Percentiles rank a stretch among this genome's conserved stretches.
phyloP scores from a whole-genome alignment of 2,113 vertebrate genomes.

The Herpetotheres cachinnans region DNA sequence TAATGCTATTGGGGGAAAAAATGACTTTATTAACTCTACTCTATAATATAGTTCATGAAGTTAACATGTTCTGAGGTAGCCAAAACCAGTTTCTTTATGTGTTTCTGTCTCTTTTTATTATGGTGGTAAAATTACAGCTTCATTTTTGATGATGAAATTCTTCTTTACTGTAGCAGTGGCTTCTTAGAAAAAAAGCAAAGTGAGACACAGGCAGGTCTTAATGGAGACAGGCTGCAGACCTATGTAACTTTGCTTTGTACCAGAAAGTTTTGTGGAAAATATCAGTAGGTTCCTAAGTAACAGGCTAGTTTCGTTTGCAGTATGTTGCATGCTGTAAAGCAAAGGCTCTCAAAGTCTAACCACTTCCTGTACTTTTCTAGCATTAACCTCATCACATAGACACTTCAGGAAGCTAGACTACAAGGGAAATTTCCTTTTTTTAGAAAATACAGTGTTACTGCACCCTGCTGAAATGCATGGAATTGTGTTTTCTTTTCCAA shows the following conservation, averaged over 20 bases:
- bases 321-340: background rate
- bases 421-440: background rate
- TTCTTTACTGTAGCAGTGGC: background rate
- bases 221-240: background rate
- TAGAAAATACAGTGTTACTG: background rate
- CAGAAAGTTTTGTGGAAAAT: background rate
- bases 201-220: background rate
- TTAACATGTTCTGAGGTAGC: background rate
- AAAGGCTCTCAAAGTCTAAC: background rate
- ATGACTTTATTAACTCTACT: background rate
- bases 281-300: background rate
- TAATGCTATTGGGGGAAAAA: background rate
- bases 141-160: background rate
- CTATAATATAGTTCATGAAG: background rate
- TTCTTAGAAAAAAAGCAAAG: background rate
- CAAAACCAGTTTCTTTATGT: background rate
- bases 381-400: background rate
- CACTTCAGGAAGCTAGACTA: background rate
- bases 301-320: background rate
- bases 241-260: background rate
- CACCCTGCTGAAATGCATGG: background rate
- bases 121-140: background rate
- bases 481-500: background rate
- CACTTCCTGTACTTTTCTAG: slow-evolving; percentile 5
- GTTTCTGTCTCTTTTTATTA: background rate